Percentiles rank a stretch among this genome's conserved stretches.
Conservation (phyloP, 2,797 vertebrate genomes). For the Discoglossus pictus region DNA sequence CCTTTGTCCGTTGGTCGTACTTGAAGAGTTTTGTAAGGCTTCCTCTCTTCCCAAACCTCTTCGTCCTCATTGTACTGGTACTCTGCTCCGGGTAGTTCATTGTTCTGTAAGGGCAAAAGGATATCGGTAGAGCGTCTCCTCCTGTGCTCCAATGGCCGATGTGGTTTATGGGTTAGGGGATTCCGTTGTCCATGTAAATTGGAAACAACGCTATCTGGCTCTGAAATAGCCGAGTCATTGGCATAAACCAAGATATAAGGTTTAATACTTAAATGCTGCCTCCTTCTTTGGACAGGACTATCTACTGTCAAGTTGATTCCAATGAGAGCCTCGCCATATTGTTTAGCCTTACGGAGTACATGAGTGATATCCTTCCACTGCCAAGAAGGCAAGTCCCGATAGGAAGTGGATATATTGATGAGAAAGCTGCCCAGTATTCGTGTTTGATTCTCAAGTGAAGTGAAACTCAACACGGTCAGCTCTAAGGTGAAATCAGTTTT, state of each 20-base stretch:
- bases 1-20: constrained; percentile 75
- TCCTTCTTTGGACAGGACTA: constrained; percentile 66
- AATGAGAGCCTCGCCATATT: constrained; percentile 78
- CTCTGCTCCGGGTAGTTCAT: constrained; percentile 88
- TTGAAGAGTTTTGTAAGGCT: constrained; percentile 78
- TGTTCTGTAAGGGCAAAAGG: constrained; percentile 87
- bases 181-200: constrained; percentile 74
- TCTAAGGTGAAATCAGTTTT: constrained; percentile 70
- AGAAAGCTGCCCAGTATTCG: constrained; percentile 76
- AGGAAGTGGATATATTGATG: constrained; percentile 73
- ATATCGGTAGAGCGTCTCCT: constrained; percentile 74
- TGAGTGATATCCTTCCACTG: constrained; percentile 90
- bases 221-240: constrained; percentile 90
- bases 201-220: constrained; percentile 85
- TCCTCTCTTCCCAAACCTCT: constrained; percentile 77
- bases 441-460: constrained; percentile 67
- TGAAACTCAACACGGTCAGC: constrained; percentile 81
- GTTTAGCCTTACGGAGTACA: constrained; percentile 79
- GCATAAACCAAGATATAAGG: constrained; percentile 94
- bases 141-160: constrained; percentile 51
- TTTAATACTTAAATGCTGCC: constrained; percentile 66
- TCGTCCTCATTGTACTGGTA: constrained; percentile 73
- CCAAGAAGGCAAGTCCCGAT: constrained; percentile 77
- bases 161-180: constrained; percentile 43
- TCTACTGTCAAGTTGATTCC: constrained; percentile 75